Percentiles rank a stretch among this genome's conserved stretches.
phyloP scores from a whole-genome alignment of 2,797 vertebrate species.

The Phrynocephalus vlangalii region DNA sequence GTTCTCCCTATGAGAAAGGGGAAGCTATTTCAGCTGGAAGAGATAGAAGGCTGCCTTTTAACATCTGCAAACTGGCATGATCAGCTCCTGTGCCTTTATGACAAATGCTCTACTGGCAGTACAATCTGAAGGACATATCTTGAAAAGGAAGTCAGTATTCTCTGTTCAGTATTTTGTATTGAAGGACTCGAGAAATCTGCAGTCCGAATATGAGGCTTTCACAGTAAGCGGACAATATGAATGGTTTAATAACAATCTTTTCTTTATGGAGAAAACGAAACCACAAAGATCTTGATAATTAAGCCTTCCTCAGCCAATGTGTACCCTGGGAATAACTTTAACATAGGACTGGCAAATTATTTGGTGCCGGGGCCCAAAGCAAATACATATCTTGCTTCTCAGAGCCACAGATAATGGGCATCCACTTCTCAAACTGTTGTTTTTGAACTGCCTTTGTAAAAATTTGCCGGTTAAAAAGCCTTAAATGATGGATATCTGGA shows the following conservation, averaged over 20 bases:
- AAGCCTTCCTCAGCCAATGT: constrained; percentile 25
- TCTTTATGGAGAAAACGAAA: constrained; percentile 12
- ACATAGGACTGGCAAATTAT: constrained; percentile 12
- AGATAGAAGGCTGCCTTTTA: no score
- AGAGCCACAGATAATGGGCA: constrained; percentile 24
- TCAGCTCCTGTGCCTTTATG: no score
- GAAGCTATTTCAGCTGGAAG: no score
- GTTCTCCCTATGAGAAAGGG: no score
- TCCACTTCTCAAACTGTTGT: constrained; percentile 13
- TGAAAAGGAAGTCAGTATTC: not conserved
- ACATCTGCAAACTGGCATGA: no score
- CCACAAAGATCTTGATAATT: constrained; percentile 32
- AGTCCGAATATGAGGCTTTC: not conserved
- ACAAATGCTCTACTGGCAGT: no score
- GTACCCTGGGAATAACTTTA: constrained; percentile 25
- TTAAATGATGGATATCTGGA: not conserved
- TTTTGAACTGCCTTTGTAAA: constrained; percentile 38
- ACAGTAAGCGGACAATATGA: not conserved
- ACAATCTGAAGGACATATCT: not conserved
- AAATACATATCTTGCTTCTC: constrained; percentile 17
- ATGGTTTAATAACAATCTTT: constrained; percentile 6
- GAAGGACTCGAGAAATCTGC: not conserved
- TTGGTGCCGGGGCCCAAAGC: not conserved
- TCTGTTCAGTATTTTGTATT: not conserved
- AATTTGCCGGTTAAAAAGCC: constrained; percentile 8